Evolutionary conservation across 2,797 vertebrate genomes (phyloP).

Genomic region (Ambastaia sidthimunki): DNA sequence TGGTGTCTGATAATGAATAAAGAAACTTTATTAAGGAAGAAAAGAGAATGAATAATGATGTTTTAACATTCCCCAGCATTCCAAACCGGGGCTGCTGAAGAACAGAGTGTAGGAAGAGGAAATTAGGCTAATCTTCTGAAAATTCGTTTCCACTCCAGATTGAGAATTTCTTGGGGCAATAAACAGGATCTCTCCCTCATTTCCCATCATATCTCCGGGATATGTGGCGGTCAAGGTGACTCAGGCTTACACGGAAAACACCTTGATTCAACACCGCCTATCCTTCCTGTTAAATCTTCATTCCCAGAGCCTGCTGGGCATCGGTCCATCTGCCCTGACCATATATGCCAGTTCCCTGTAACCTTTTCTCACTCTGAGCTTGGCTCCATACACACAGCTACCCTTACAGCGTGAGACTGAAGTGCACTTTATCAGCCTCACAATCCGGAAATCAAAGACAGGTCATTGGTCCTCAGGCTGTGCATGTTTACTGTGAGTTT

Average conservation of each 20-base stretch:
- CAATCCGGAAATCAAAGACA: constrained; percentile 46
- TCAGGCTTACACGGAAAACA: neutral
- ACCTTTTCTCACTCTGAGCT: constrained; percentile 24
- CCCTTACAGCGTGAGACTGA: constrained; percentile 34
- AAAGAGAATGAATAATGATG: neutral
- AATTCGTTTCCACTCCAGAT: constrained; percentile 34
- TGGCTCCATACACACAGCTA: constrained; percentile 19
- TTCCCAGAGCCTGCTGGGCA: constrained; percentile 21
- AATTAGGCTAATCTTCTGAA: constrained; percentile 30
- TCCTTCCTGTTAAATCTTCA: constrained; percentile 10
- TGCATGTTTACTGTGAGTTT: constrained; percentile 44
- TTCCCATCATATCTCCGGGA: constrained; percentile 24
- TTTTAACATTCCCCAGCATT: constrained; percentile 8
- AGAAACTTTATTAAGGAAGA: neutral
- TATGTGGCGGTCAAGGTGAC: neutral
- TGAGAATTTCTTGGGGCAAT: neutral
- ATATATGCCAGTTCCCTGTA: constrained; percentile 12
- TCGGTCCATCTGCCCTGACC: constrained; percentile 8
- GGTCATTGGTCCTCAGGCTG: constrained; percentile 46
- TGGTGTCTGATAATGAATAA: neutral
- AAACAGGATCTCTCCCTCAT: constrained; percentile 23
- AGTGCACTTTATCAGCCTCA: constrained; percentile 47
- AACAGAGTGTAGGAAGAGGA: constrained; percentile 36
- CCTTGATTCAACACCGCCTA: neutral
- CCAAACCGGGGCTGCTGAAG: neutral